A percentile compares a stretch with the other conserved stretches of the same genome.
Evolutionary conservation across 2,113 vertebrate genomes (phyloP).

Genomic region (Podocnemis expansa): DNA sequence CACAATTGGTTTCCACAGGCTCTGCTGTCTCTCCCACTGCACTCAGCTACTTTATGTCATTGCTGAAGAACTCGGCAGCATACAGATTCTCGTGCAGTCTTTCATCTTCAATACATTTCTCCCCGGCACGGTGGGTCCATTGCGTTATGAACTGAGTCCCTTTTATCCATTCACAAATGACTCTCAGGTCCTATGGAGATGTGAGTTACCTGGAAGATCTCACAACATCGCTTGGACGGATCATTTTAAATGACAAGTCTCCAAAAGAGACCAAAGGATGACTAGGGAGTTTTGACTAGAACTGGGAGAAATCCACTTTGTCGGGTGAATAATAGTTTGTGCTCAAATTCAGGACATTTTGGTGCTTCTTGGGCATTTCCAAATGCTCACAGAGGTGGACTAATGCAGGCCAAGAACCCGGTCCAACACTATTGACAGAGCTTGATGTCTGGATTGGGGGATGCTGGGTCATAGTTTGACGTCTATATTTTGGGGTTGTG

Average conservation of each 20-base stretch:
- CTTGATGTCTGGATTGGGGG: neutral
- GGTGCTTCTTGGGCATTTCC: neutral
- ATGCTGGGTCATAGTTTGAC: neutral
- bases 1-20: neutral
- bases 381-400: neutral
- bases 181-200: neutral
- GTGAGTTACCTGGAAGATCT: neutral
- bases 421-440: neutral
- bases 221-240: neutral
- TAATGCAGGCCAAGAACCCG: neutral
- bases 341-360: neutral
- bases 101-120: neutral
- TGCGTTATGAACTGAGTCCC: neutral
- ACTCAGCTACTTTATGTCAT: neutral
- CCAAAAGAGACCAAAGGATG: neutral
- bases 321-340: neutral
- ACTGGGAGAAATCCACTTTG: neutral
- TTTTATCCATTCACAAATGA: neutral
- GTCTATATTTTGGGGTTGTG: neutral
- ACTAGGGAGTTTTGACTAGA: neutral
- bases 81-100: neutral
- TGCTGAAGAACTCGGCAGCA: neutral
- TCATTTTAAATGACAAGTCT: neutral
- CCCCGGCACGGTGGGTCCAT: neutral
- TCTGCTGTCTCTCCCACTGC: neutral